Evolutionary conservation across 2,113 vertebrate species (phyloP).

Genomic region (Baryphthengus martii): DNA sequence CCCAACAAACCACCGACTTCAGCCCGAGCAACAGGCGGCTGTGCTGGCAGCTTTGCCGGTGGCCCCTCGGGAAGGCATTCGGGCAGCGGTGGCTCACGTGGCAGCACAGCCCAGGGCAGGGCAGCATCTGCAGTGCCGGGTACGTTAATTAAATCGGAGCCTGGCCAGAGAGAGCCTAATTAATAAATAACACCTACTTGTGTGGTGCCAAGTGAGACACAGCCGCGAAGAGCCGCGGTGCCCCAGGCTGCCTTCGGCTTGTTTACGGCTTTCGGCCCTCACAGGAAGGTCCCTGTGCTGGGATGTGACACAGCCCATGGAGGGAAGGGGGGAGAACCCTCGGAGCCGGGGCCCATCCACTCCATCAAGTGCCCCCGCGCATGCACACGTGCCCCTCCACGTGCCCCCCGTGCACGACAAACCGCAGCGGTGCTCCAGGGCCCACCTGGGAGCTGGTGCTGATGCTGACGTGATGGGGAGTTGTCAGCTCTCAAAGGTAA

Average conservation of each 20-base stretch:
- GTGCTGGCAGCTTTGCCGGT: background rate
- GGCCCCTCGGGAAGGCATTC: background rate
- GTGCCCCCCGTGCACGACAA: background rate
- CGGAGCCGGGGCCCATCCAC: fast-evolving
- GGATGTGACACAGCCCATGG: background rate
- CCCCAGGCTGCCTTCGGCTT: background rate
- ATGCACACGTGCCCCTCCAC: background rate
- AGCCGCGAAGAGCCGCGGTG: background rate
- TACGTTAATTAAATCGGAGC: constrained; percentile 51
- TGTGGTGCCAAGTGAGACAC: background rate
- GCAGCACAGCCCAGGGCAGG: constrained; percentile 12
- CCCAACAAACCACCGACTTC: background rate
- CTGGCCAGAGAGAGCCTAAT: constrained; percentile 47
- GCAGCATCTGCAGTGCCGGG: constrained; percentile 49
- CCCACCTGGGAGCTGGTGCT: constrained; percentile 50
- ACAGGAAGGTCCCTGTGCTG: background rate
- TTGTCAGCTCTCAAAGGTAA: constrained; percentile 11
- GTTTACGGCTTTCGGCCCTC: background rate
- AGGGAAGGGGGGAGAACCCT: background rate
- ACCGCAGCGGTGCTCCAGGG: background rate
- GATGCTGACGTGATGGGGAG: background rate
- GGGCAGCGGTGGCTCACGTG: background rate
- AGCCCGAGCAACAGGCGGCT: background rate
- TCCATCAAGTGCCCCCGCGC: background rate
- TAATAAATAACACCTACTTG: constrained; percentile 64